Percentiles rank a stretch among this genome's conserved stretches.
phyloP scores from a whole-genome alignment of 2,113 vertebrate genomes.

The Delphinus delphis region DNA sequence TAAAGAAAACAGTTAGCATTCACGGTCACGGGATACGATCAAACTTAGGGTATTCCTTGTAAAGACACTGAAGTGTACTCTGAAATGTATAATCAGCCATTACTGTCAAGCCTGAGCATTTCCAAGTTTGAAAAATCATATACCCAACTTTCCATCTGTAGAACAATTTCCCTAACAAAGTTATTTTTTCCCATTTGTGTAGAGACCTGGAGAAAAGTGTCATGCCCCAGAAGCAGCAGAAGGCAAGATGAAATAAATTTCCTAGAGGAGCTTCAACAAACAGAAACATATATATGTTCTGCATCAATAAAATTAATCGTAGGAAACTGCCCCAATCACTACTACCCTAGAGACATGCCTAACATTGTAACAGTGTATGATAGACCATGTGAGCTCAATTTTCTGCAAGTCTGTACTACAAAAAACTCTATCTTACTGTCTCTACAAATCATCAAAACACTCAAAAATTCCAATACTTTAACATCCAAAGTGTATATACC shows the following conservation, averaged over 20 bases:
- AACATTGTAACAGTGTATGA: background rate
- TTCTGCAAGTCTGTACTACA: background rate
- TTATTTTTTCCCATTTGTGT: background rate
- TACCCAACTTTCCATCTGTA: background rate
- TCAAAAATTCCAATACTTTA: background rate
- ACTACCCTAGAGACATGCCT: background rate
- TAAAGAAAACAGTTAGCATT: background rate
- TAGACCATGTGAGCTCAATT: background rate
- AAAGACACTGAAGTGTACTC: background rate
- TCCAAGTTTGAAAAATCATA: background rate
- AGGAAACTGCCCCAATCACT: background rate
- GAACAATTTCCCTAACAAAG: background rate
- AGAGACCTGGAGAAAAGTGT: background rate
- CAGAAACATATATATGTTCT: background rate
- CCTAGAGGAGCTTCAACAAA: background rate
- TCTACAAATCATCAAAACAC: constrained; percentile 5
- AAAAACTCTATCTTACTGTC: background rate
- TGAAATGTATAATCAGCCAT: background rate
- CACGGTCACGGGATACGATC: background rate
- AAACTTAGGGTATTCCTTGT: background rate
- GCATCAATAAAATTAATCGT: background rate
- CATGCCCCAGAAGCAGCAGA: background rate
- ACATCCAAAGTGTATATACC: background rate
- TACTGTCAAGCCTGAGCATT: background rate
- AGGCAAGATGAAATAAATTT: background rate